These are phyloP conservation scores for Drosophila setosimentum DNA, from an alignment of 2,888 invertebrate genomes.

Conservation along the genomic window DNA sequence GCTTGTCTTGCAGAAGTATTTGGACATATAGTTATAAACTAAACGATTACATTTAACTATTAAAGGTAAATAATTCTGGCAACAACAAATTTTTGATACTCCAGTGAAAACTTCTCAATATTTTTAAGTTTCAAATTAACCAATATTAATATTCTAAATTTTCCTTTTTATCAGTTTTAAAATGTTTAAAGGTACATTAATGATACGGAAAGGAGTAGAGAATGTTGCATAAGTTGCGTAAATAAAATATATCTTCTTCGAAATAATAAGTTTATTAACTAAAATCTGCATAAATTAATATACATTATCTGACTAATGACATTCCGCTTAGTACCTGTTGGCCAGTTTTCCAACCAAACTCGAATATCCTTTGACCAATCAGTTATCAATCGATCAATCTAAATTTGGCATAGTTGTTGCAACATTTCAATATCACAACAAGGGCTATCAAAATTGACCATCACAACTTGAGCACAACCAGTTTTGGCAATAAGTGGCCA, in stretches of 20 bases:
- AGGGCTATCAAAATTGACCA: slow-evolving; percentile 38
- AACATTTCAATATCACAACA: slow-evolving; percentile 34
- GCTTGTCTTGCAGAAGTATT: background rate
- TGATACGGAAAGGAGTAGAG: background rate
- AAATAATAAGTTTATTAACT: background rate
- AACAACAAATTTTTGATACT: background rate
- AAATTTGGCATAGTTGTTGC: slow-evolving; percentile 15
- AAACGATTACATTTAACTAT: background rate
- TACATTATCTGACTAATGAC: background rate
- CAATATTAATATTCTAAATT: too few species aligned
- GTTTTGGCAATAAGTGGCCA: slow-evolving; percentile 72
- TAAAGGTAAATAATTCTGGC: background rate
- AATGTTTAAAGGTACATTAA: background rate
- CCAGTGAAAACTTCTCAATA: background rate
- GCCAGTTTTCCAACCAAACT: background rate
- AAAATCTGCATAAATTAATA: background rate
- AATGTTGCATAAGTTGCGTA: background rate
- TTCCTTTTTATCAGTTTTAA: background rate
- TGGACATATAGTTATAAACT: background rate
- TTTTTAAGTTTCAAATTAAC: background rate
- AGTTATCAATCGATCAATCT: slow-evolving; percentile 24
- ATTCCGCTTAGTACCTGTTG: background rate
- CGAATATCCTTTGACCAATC: too few species aligned
- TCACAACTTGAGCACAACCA: slow-evolving; percentile 40
- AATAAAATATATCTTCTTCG: background rate